Evolutionary conservation across 2,888 invertebrate species (phyloP), one percentile per base, ranked within the genome.

Genomic region (Nymphalis polychloros): DNA sequence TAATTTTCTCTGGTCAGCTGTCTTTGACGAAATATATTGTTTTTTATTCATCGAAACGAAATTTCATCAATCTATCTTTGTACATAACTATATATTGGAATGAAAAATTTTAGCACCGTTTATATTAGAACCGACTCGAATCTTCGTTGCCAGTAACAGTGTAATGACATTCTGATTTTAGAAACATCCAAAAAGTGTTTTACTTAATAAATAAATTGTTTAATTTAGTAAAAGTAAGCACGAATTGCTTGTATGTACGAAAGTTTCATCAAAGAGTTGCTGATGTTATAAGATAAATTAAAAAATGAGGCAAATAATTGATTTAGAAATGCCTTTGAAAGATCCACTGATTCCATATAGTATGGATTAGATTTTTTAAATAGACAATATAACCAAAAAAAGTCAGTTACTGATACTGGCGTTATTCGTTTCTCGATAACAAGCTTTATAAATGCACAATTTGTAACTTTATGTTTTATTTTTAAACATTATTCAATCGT

Each of bases 401-500:
- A 52, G 13, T 52, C n/a, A 10, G 27, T 17, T 62, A 48, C 35
- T 10, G 55, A 50, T 50, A 63, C 57, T 63, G 57, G 55, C 57
- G 41, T 27, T n/a, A 27, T 8, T 59, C 68, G 68, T 59, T 48
- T 53, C 47, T 68, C 68, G 60, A 17, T 47, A 60, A 61, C 73
- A 71, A 70, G 72, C 59, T 48, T 35, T 59, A 46, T 17, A 52
- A 47, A 57, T 62, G 57, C 68, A 71, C 68, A 71, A 72, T 70
- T 67, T 53, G 48, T 53, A 67, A 63, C 69, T 52, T 10, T 55
- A 73, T 68, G 69, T 68, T 63, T 67, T 47, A 35, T 50, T 59
- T 27, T 19, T 59, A 69, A 73, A 73, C 66, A 64, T 62, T 64
- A 64, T 60, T 59, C 41, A 69, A 63, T 69, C 71, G 72, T 64